Evolutionary conservation across 2,113 vertebrate genomes (phyloP), one percentile per base, ranked within the genome.

Genomic region (Thalassoma bifasciatum): DNA sequence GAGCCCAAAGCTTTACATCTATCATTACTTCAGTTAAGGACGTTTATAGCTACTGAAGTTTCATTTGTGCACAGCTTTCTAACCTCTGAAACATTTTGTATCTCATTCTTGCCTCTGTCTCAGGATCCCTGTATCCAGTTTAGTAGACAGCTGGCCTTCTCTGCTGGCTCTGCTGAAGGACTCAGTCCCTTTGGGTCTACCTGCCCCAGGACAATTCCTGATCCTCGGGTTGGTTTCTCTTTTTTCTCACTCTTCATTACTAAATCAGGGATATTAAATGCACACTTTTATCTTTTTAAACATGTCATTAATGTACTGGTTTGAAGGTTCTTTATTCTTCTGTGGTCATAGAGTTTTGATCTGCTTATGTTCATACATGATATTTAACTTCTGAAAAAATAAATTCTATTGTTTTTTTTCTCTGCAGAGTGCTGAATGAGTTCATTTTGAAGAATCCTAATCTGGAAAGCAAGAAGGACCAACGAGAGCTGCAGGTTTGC

Each of bases 361-460:
- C 22, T 38, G 8, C 30, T 30, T 30, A 3, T 30, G 30, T 30
- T 30, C 3, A 30, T 30, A 69, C 52, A 49, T 38, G 19, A 8
- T 11, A 12, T 49, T 16, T 8, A 62, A 14, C 10, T 60, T 47
- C 16, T 54, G 70, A n/a, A 62, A 66, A 22, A 66, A 22, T 24
- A 24, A 1, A 19, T 30, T 30, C 8, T 9, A 5, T 24, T 38
- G 30, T 30, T 68, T 46, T 83, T 36, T 72, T 36, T 80, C 3
- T 72, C 44, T 84, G 78, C 67, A 99, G 98, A 63, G 95, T 99
- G 90, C 91, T 99, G 56, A 99, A 99, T 90, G 98, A 99, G 77
- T 99, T 99, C 75, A 99, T 99, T 79, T 94, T 99, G 93, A 99
- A 99, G 94, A 99, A 99, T 75, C 98, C 98, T 53, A 98, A 93